A percentile compares a stretch with the other conserved stretches of the same genome.
phyloP scores from a whole-genome alignment of 2,888 invertebrate genomes.

The Lithophane socia region DNA sequence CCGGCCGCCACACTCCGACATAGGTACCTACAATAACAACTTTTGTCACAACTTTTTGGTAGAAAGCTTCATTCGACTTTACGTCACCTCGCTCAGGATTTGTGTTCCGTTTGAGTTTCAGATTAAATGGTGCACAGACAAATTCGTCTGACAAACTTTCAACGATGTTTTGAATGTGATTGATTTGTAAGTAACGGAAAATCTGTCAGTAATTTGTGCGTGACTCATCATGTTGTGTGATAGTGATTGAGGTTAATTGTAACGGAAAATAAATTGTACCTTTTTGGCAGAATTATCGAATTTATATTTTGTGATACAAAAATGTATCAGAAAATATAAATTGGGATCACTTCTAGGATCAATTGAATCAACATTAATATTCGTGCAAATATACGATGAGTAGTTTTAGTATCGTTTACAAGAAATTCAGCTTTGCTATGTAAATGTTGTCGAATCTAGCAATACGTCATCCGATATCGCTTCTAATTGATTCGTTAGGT shows the following conservation, averaged over 20 bases:
- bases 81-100: constrained; percentile 64
- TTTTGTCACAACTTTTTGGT: constrained; percentile 77
- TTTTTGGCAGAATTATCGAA: background rate
- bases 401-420: constrained; percentile 3
- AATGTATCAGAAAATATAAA: constrained; percentile 14
- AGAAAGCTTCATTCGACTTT: constrained; percentile 70
- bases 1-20: constrained; percentile 57
- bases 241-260: background rate
- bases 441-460: constrained; percentile 7
- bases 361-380: constrained; percentile 50
- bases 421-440: constrained; percentile 16
- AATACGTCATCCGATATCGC: background rate
- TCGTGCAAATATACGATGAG: constrained; percentile 26
- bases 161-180: constrained; percentile 48
- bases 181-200: constrained; percentile 41
- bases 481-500: constrained; percentile 3
- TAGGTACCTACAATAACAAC: constrained; percentile 72
- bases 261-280: background rate
- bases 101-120: constrained; percentile 58
- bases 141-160: constrained; percentile 54
- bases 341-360: constrained; percentile 34
- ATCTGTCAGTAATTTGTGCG: constrained; percentile 26
- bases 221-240: constrained; percentile 5
- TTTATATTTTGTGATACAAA: too few species aligned
- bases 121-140: constrained; percentile 61